phyloP scores from a whole-genome alignment of 2,888 invertebrate genomes.

The Eupithecia subfuscata region DNA sequence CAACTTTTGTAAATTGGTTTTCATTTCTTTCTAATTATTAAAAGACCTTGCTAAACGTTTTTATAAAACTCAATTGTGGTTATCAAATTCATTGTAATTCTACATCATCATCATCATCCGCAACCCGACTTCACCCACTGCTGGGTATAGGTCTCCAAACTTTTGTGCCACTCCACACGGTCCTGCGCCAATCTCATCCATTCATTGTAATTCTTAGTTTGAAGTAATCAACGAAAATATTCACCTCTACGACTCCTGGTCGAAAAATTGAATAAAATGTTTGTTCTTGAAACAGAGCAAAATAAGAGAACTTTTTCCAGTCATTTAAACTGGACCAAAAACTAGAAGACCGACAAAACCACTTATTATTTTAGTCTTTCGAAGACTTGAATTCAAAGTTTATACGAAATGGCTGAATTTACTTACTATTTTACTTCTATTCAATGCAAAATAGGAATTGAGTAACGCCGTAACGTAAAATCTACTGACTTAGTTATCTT shows the following conservation, averaged over 20 bases:
- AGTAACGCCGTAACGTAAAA: constrained; percentile 18
- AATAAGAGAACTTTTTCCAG: background rate
- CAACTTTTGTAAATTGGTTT: background rate
- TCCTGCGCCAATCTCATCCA: too few species aligned
- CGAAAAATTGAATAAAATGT: too few species aligned
- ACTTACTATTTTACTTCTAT: background rate
- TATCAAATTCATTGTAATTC: too few species aligned
- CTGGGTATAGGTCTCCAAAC: too few species aligned
- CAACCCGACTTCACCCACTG: too few species aligned
- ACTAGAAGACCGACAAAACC: background rate
- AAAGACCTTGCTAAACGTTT: too few species aligned
- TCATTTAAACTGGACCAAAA: background rate
- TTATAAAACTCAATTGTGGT: too few species aligned
- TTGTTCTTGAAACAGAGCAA: background rate
- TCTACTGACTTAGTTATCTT: constrained; percentile 27
- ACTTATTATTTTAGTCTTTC: background rate
- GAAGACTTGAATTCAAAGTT: background rate
- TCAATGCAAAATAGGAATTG: constrained; percentile 15
- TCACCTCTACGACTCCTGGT: too few species aligned
- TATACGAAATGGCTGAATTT: background rate
- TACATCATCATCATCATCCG: too few species aligned
- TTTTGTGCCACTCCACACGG: too few species aligned
- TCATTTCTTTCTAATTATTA: background rate
- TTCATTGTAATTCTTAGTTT: too few species aligned
- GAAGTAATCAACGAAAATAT: too few species aligned